These are phyloP conservation scores for Takifugu rubripes DNA, from an alignment of 2,797 vertebrate species.

Conservation along the genomic window DNA sequence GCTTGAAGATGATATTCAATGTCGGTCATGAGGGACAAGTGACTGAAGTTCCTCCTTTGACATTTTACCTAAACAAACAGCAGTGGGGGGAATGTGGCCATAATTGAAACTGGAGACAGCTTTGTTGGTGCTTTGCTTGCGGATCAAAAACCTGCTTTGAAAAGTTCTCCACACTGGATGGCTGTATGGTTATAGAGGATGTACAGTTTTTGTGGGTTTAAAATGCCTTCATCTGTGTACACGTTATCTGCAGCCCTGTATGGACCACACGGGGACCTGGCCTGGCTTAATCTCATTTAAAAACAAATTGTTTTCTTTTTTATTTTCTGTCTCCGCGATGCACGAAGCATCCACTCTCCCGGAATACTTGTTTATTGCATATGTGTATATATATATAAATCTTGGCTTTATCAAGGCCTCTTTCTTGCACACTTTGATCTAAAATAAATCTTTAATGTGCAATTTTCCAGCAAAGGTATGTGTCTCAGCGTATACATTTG, in stretches of 20 bases:
- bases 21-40: slow-evolving; percentile 30
- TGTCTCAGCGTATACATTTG: slow-evolving; percentile 32
- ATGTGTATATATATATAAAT: slow-evolving; percentile 6
- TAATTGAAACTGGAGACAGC: slow-evolving; percentile 28
- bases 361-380: slow-evolving; percentile 29
- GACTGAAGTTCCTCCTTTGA: slow-evolving; percentile 32
- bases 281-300: slow-evolving; percentile 8
- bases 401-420: slow-evolving; percentile 37
- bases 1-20: slow-evolving; percentile 35
- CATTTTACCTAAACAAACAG: slow-evolving; percentile 27
- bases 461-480: slow-evolving; percentile 50
- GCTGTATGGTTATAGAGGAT: slow-evolving; percentile 19
- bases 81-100: background rate
- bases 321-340: slow-evolving; percentile 21
- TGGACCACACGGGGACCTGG: background rate
- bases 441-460: slow-evolving; percentile 40
- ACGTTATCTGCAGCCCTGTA: slow-evolving; percentile 20
- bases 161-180: slow-evolving; percentile 26
- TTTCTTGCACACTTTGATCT: slow-evolving; percentile 32
- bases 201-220: slow-evolving; percentile 10
- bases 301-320: slow-evolving; percentile 1
- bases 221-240: slow-evolving; percentile 12
- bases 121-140: slow-evolving; percentile 35
- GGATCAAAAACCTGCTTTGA: slow-evolving; percentile 36
- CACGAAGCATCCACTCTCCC: slow-evolving; percentile 31